Evolutionary conservation across 2,888 invertebrate genomes (phyloP).

Genomic region (Laspeyria flexula): DNA sequence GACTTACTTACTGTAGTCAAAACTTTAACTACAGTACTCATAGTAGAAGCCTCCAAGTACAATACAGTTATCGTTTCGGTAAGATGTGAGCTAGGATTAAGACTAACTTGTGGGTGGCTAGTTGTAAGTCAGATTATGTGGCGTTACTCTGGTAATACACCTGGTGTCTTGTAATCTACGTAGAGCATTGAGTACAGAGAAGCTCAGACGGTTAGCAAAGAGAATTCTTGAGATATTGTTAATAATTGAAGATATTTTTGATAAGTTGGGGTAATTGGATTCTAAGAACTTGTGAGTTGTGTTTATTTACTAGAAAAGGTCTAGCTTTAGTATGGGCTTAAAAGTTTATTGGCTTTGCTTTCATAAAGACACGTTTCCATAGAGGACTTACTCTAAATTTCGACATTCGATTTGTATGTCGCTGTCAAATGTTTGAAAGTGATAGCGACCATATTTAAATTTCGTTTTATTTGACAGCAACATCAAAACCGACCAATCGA

Average conservation of each 20-base stretch:
- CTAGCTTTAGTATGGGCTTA: no score
- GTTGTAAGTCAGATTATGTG: slow-evolving; percentile 3
- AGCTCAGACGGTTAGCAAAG: not conserved
- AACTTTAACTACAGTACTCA: not conserved
- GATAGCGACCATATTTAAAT: no score
- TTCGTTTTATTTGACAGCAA: no score
- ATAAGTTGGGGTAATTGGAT: not conserved
- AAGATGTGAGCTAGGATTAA: not conserved
- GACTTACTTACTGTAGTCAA: not conserved
- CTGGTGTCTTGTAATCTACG: not conserved
- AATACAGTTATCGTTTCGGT: not conserved
- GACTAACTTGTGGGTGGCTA: slow-evolving; percentile 1
- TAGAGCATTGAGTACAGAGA: not conserved
- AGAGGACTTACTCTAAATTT: no score
- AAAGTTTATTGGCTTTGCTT: no score
- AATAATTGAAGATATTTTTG: not conserved
- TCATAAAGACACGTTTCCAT: no score
- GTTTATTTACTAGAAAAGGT: no score
- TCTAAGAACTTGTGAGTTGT: no score
- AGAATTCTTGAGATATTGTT: not conserved
- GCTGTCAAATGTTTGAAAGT: no score
- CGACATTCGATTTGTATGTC: no score
- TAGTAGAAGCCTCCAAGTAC: not conserved
- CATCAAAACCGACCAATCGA: no score
- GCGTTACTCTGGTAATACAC: not conserved